phyloP scores from a whole-genome alignment of 2,113 vertebrate species.

The Thymallus thymallus region DNA sequence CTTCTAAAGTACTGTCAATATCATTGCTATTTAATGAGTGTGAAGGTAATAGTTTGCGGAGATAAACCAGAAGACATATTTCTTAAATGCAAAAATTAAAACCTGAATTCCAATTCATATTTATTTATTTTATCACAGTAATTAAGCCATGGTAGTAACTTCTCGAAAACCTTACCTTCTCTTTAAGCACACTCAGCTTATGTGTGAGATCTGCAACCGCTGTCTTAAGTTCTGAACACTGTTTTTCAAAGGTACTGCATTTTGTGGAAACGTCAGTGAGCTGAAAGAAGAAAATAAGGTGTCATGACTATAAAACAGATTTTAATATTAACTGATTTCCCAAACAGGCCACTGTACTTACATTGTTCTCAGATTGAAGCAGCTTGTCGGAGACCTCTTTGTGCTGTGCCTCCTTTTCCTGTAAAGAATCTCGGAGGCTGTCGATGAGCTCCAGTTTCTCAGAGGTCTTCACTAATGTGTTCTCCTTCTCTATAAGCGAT shows the following conservation, averaged over 20 bases:
- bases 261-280: slow-evolving; percentile 74
- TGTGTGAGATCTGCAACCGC: slow-evolving; percentile 76
- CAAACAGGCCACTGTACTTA: slow-evolving; percentile 48
- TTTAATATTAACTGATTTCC: background rate
- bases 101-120: no score
- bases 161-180: slow-evolving; percentile 75
- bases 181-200: slow-evolving; percentile 76
- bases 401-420: slow-evolving; percentile 72
- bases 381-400: slow-evolving; percentile 79
- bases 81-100: no score
- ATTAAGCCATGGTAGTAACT: background rate
- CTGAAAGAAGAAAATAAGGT: slow-evolving; percentile 57
- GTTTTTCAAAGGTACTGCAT: slow-evolving; percentile 73
- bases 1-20: background rate
- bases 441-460: slow-evolving; percentile 78
- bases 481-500: slow-evolving; percentile 85
- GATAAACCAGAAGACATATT: no score
- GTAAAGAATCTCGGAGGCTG: slow-evolving; percentile 70
- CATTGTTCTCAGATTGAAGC: slow-evolving; percentile 74
- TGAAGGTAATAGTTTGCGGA: no score
- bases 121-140: background rate
- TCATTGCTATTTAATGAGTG: no score
- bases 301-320: background rate
- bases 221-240: slow-evolving; percentile 73
- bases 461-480: slow-evolving; percentile 67